Base-by-base conservation (phyloP, 2,113 vertebrate species). In the Solea solea region DNA sequence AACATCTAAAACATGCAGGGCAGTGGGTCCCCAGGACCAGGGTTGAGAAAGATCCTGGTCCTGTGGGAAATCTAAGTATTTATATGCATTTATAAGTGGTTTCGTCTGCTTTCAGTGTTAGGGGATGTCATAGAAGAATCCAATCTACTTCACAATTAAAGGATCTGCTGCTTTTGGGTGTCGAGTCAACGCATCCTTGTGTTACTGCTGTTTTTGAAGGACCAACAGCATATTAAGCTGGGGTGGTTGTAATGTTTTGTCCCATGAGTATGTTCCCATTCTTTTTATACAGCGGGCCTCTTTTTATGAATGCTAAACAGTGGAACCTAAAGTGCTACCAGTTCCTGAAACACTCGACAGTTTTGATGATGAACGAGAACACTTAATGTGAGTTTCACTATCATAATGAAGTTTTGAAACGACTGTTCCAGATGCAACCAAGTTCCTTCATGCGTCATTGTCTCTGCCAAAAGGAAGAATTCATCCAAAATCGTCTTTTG, bases 401-500 rank as follows among this genome's bases (percentile, higher is more conserved):
- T 39, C 27, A 1, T 15, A 15, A 53, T 59, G 13, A 25, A 41
- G n/a, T 21, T 1, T 16, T 25, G 3, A 57, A 72, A 48, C 14
- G 40, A 44, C 5, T 12, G 21, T 16, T 34, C 41, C 14, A 34
- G n/a, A 55, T 12, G 53, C 34, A 48, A 44, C 2, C 21, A 25
- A 52, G 9, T 13, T 56, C 53, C 27, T 56, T 3, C 16, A 1
- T 51, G 25, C 45, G 45, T 48, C 67, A 79, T 15, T 27, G 6
- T 65, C 25, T 42, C 28, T 46, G 27, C 44, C 27, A 70, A 64
- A 16, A 8, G 1, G 11, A 10, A 48, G 12, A 48, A 48, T 48
- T 68, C 13, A 56, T 2, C 27, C 69, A 42, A 68, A 78, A 27
- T 75, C 16, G 44, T 60, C 44, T 28, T 65, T 41, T 56, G 48